These are phyloP conservation scores for Anticlea derivata DNA, from an alignment of 2,888 invertebrate species.

Conservation along the genomic window DNA sequence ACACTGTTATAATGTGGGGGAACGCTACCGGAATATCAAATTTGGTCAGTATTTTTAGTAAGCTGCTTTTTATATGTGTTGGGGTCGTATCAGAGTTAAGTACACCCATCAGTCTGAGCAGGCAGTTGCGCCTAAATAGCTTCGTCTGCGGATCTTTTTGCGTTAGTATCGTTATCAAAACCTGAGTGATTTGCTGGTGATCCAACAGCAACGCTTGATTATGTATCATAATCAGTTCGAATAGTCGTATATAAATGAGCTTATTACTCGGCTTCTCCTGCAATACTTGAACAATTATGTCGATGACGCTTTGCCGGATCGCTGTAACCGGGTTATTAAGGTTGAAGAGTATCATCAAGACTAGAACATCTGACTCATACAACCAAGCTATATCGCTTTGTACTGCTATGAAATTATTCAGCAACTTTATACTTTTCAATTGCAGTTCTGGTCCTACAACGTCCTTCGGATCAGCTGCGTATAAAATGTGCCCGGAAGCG, in stretches of 20 bases:
- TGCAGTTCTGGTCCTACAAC: constrained; percentile 77
- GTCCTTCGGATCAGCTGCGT: constrained; percentile 67
- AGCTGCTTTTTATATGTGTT: constrained; percentile 69
- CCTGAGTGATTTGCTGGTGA: constrained; percentile 85
- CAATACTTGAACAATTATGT: constrained; percentile 72
- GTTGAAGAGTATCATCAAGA: constrained; percentile 82
- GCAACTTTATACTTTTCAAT: constrained; percentile 75
- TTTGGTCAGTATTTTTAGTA: constrained; percentile 71
- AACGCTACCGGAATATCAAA: constrained; percentile 76
- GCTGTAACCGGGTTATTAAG: constrained; percentile 80
- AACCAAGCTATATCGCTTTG: constrained; percentile 61
- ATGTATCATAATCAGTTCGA: constrained; percentile 74
- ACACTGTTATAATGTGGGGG: constrained; percentile 56
- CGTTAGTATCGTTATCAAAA: constrained; percentile 85
- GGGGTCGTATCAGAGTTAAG: constrained; percentile 64
- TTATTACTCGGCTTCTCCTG: constrained; percentile 58
- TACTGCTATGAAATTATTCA: constrained; percentile 57
- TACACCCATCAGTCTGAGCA: constrained; percentile 63
- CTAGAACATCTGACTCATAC: constrained; percentile 69
- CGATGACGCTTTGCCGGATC: constrained; percentile 83
- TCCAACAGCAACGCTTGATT: constrained; percentile 86
- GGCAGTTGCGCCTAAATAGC: constrained; percentile 64
- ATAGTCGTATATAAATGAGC: constrained; percentile 67
- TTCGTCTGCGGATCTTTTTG: constrained; percentile 76
- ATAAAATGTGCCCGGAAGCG: constrained; percentile 75